Evolutionary conservation across 2,888 invertebrate species (phyloP), one percentile per base, ranked within the genome.

Genomic region (Sthenelais limicola): DNA sequence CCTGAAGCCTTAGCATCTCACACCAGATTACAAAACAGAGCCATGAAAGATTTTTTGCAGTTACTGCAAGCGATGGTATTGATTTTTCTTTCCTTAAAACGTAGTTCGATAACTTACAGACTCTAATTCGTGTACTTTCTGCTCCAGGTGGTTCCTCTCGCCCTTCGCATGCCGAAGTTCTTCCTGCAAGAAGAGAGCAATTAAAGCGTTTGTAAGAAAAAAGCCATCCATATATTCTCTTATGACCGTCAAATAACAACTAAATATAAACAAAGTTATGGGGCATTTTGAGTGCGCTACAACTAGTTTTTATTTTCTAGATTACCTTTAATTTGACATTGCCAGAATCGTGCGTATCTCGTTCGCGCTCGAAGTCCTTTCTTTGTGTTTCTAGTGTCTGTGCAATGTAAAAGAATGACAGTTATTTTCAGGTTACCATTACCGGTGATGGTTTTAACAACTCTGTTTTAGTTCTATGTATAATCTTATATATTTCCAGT

Each of bases 101-200:
- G n/a, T n/a, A n/a, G n/a, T n/a, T n/a, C n/a, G n/a, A n/a, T 21
- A 48, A 76, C 74, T 74, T 49, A 77, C 77, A 15, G 54, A 38
- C 54, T 75, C 84, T 4, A 83, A 74, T 69, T 85, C 84, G 62
- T 82, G 80, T 9, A 79, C 76, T 79, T 81, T 82, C 62, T 80
- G 78, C 33, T 84, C 82, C 26, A 82, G 58, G 32, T 80, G 76
- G 62, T 81, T 79, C 58, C 82, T 82, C 49, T 84, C 82, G 74
- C 79, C 76, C 72, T 78, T 78, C n/a, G 80, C 54, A 38, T 82
- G 76, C 69, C 82, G 74, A 15, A 82, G 47, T 68, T 85, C 84
- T 75, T 77, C 78, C 83, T 84, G 79, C 28, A 80, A 80, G 74
- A 18, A n/a, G 9, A 67, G 21, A 38, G 28, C 21, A 7, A 33